phyloP scores from a whole-genome alignment of 2,113 vertebrate species.

The Phodopus roborovskii region DNA sequence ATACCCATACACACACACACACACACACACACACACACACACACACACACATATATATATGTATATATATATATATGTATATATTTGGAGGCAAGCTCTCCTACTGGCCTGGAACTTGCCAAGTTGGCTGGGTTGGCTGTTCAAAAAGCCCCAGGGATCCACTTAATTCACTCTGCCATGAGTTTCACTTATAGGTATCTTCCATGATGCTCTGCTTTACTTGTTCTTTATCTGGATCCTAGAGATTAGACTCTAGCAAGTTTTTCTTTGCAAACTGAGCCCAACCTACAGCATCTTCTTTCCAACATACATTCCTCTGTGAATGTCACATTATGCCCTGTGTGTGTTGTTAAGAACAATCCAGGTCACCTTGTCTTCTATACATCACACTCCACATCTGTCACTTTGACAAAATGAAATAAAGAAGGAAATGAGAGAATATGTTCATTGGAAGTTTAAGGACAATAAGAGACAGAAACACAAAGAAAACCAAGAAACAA shows the following conservation, averaged over 20 bases:
- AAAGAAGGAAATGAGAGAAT: not conserved
- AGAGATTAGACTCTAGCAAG: not conserved
- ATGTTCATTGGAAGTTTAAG: not conserved
- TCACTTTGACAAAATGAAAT: not conserved
- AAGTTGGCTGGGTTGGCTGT: too few relatives aligned
- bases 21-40: too few relatives aligned
- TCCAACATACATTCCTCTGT: not conserved
- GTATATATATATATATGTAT: not conserved
- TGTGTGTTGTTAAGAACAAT: not conserved
- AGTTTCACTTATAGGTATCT: not conserved
- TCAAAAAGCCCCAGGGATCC: not conserved
- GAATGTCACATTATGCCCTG: not conserved
- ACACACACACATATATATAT: too few relatives aligned
- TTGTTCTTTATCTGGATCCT: not conserved
- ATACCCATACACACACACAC: too few relatives aligned
- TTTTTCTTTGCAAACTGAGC: not conserved
- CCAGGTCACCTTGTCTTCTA: not conserved
- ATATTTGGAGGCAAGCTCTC: not conserved
- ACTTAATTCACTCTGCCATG: not conserved
- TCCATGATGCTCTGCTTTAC: accelerated
- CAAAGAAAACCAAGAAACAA: not conserved
- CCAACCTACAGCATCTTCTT: not conserved
- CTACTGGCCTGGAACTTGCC: not conserved
- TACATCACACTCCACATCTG: not conserved
- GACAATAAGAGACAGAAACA: not conserved